Evolutionary conservation across 2,113 vertebrate genomes (phyloP).

Genomic region (Gadus macrocephalus): DNA sequence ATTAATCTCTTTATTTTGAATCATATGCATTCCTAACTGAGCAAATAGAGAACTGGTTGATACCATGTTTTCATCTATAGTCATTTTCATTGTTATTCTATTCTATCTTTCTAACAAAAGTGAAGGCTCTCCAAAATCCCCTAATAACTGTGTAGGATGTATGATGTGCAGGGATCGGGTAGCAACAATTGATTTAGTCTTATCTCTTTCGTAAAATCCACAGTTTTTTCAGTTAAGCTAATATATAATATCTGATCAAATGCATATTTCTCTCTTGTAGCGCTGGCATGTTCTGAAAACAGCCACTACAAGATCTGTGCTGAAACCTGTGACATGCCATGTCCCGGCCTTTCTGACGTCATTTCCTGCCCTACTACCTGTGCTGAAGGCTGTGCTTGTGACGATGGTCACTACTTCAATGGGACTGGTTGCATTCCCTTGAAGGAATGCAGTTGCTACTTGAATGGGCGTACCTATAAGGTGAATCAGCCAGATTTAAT

Average conservation of each 20-base stretch:
- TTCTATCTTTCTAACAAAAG: too few relatives aligned
- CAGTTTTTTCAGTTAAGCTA: not conserved
- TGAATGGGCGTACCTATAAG: slow-evolving; percentile 64
- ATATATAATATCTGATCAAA: too few relatives aligned
- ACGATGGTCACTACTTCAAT: slow-evolving; percentile 44
- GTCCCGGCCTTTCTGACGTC: slow-evolving; percentile 33
- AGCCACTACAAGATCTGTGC: slow-evolving; percentile 70
- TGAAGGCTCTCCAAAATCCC: too few relatives aligned
- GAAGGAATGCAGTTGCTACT: slow-evolving; percentile 71
- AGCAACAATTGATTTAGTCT: too few relatives aligned
- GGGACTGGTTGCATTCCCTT: slow-evolving; percentile 58
- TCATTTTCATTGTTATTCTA: too few relatives aligned
- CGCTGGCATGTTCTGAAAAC: slow-evolving; percentile 55
- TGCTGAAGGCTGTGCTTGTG: slow-evolving; percentile 73
- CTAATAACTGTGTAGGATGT: too few relatives aligned
- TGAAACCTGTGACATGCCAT: slow-evolving; percentile 59
- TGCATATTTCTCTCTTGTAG: slow-evolving; percentile 7
- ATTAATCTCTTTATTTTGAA: not conserved
- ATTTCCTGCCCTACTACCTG: slow-evolving; percentile 49
- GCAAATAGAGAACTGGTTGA: too few relatives aligned
- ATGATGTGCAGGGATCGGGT: too few relatives aligned
- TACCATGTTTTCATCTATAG: too few relatives aligned
- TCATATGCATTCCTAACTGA: not conserved
- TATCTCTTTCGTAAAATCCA: too few relatives aligned
- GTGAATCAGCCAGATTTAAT: slow-evolving; percentile 30